These are phyloP conservation scores for Leucophenga maculata DNA, from an alignment of 2,888 invertebrate genomes.

Conservation along the genomic window DNA sequence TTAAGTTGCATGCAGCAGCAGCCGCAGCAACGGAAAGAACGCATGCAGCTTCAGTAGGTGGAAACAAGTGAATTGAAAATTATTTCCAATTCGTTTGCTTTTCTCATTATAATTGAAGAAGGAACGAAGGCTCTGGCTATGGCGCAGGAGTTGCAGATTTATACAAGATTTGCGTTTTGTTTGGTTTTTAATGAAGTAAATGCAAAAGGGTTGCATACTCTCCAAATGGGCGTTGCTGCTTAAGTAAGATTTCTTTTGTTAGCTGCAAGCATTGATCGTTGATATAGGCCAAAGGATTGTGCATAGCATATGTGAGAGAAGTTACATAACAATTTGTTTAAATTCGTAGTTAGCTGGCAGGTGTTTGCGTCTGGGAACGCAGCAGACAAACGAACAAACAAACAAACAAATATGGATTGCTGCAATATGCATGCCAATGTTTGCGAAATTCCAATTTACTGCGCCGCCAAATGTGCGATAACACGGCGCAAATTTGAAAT, in stretches of 20 bases:
- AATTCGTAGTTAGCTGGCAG: background rate
- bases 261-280: background rate
- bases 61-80: constrained; percentile 67
- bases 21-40: background rate
- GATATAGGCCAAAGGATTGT: background rate
- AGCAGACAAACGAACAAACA: too few relatives aligned
- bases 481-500: constrained; percentile 26
- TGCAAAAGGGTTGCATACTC: background rate
- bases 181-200: constrained; percentile 42
- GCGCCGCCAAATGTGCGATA: constrained; percentile 14
- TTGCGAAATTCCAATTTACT: too few relatives aligned
- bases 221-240: too few relatives aligned
- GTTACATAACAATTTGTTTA: constrained; percentile 44
- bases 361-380: too few relatives aligned
- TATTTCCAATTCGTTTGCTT: constrained; percentile 69
- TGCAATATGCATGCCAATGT: too few relatives aligned
- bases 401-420: too few relatives aligned
- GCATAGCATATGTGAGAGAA: background rate
- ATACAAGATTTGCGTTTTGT: constrained; percentile 4
- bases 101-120: constrained; percentile 67
- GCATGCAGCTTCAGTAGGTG: constrained; percentile 53
- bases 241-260: constrained; percentile 2
- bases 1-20: background rate
- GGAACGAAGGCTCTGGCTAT: constrained; percentile 39
- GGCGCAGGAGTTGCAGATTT: background rate